Conservation (phyloP, 2,797 vertebrate species). For the Sciaenops ocellatus region DNA sequence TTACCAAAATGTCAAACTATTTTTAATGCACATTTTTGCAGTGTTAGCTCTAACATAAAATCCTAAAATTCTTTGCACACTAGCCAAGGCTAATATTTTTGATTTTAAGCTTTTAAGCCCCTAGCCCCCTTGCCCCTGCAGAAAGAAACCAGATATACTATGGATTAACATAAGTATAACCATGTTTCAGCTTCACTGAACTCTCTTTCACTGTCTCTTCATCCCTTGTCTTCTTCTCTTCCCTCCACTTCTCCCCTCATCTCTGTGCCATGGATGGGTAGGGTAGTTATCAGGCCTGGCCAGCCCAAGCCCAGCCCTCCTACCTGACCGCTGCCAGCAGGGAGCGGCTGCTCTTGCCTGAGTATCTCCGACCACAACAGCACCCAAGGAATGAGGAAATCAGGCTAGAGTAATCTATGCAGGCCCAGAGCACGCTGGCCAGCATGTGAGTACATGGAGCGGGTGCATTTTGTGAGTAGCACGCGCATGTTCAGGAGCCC, state of each 20-base stretch:
- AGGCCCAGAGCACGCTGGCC: conserved; percentile 85
- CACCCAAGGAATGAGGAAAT: conserved; percentile 95
- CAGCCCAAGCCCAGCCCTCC: conserved; percentile 86
- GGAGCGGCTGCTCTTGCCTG: conserved; percentile 93
- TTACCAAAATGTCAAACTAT: neutral
- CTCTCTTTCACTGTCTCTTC: neutral
- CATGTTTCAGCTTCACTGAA: conserved; percentile 7
- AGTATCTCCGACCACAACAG: conserved; percentile 97
- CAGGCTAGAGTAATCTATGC: conserved; percentile 95
- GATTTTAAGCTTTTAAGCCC: neutral
- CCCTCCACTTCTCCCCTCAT: conserved; percentile 43
- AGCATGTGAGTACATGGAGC: conserved; percentile 32
- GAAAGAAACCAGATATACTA: neutral
- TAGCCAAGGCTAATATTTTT: neutral
- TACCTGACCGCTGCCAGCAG: conserved; percentile 89
- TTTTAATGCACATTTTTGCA: neutral
- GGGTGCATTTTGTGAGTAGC: conserved; percentile 48
- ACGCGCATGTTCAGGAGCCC: conserved; percentile 82
- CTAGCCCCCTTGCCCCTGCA: neutral
- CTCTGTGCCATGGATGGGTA: conserved; percentile 55
- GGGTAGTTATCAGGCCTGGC: conserved; percentile 84
- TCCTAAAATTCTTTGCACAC: neutral
- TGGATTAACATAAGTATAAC: neutral
- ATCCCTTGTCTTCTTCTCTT: conserved; percentile 36
- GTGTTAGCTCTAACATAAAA: neutral